Evolutionary conservation across 1,140 invertebrate genomes (phyloP), one percentile per base, ranked within the genome.

Genomic region (Aphelenchoides besseyi): DNA sequence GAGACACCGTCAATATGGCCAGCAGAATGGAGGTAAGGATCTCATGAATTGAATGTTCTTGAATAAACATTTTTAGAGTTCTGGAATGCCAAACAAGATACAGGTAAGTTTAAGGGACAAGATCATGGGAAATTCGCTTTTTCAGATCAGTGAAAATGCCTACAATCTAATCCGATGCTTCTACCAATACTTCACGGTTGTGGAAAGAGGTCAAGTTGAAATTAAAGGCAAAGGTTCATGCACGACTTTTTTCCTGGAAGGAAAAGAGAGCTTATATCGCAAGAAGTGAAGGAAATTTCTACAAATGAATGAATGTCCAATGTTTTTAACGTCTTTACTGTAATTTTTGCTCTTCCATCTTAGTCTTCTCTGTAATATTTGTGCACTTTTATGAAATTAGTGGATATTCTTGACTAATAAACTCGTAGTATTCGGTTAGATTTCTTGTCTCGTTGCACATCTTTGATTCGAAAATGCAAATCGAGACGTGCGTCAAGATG

Each of bases 31-130:
- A 82, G 54, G 83, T 81, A 28, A 83, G 76, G 18, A n/a, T n/a
- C n/a, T n/a, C n/a, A n/a, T n/a, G n/a, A n/a, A n/a, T n/a, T n/a
- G n/a, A n/a, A n/a, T n/a, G n/a, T n/a, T n/a, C n/a, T n/a, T n/a
- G n/a, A n/a, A n/a, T n/a, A n/a, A n/a, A n/a, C n/a, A n/a, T n/a
- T n/a, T n/a, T n/a, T n/a, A n/a, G n/a, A n/a, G n/a, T n/a, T n/a
- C n/a, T n/a, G 80, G 80, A n/a, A 71, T 81, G 12, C 76, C 81
- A 1, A 82, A 82, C 55, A 82, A 83, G 68, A 84, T 83, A 69
- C 82, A 83, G 67, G 81, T 79, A 26, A 12, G 12, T 37, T 66
- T n/a, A n/a, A n/a, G n/a, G n/a, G n/a, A 57, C 18, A 30, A 35
- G 0, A 16, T 30, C 48, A 9, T 36, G 30, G 3, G n/a, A 30